Evolutionary conservation across 2,113 vertebrate genomes (phyloP), one percentile per base, ranked within the genome.

Genomic region (Willisornis vidua): DNA sequence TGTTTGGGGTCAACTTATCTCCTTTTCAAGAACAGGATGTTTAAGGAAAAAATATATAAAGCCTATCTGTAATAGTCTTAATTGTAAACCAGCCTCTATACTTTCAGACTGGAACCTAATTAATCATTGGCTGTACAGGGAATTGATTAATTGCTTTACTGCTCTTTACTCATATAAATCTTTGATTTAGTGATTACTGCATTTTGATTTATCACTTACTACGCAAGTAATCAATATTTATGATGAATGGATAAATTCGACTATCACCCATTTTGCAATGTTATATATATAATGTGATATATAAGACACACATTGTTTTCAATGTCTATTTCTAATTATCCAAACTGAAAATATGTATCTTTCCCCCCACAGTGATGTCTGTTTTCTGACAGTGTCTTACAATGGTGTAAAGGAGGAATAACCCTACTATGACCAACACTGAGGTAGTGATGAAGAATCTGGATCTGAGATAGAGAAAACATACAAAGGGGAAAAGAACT

Each of bases 151-250:
- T 98, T 98, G 98, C 98, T 98, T 98, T 95, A 97, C 97, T 98
- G 98, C 97, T 99, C 98, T 99, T 99, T 99, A 98, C 93, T 96
- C 98, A 91, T 98, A 98, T 99, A 98, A 99, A 97, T 98, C 97
- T 98, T 98, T 98, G 98, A 99, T 99, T 98, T 98, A 98, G 97
- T 97, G 98, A 98, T 98, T 98, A 98, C 98, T 96, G 95, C 96
- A 96, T 96, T 98, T 98, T 98, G 98, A 98, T 99, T 99, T 98
- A 98, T 99, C 97, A 96, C 95, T 87, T 97, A 96, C 97, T 97
- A 95, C 26, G 87, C 92, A 94, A 89, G 97, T 98, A 98, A 98
- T 99, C 98, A 99, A 99, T 99, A 98, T 98, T 97, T 97, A 97
- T 98, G 98, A 98, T 98, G 98, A 98, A 98, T 98, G 98, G 97